Conservation (phyloP, 2,888 invertebrate genomes). For the Chloromyia formosa region DNA sequence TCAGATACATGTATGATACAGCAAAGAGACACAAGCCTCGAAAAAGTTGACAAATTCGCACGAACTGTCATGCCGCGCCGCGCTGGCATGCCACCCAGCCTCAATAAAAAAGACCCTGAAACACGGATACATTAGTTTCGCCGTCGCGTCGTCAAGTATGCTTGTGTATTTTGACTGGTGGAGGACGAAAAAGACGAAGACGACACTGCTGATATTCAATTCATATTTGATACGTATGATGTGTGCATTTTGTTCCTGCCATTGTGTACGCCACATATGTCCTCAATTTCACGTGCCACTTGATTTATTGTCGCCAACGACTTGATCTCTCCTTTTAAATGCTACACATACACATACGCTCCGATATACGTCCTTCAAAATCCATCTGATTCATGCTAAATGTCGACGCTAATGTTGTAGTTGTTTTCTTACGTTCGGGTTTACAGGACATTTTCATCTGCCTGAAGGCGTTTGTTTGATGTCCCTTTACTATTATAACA, state of each 20-base stretch:
- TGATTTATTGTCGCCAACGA: conserved; percentile 29
- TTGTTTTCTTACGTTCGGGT: background rate
- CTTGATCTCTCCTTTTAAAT: conserved; percentile 13
- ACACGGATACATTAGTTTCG: background rate
- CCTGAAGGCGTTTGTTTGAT: conserved; percentile 9
- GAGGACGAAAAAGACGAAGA: background rate
- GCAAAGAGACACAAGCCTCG: too few species aligned
- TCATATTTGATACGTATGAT: background rate
- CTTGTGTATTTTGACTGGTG: background rate
- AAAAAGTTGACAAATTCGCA: conserved; percentile 1
- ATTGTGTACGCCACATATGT: conserved; percentile 9
- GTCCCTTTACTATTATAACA: background rate
- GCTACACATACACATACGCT: background rate
- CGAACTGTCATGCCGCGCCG: background rate
- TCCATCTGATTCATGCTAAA: too few species aligned
- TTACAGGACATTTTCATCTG: conserved; percentile 13
- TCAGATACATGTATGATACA: too few species aligned
- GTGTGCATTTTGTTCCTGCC: background rate
- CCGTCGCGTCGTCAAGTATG: background rate
- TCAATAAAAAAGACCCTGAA: background rate
- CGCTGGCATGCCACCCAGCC: too few species aligned
- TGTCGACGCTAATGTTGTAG: background rate
- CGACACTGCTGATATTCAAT: background rate
- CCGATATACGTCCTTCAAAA: too few species aligned
- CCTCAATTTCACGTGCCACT: conserved; percentile 40